Evolutionary conservation across 2,888 invertebrate genomes (phyloP).

Genomic region (Drosophila buzzatii): DNA sequence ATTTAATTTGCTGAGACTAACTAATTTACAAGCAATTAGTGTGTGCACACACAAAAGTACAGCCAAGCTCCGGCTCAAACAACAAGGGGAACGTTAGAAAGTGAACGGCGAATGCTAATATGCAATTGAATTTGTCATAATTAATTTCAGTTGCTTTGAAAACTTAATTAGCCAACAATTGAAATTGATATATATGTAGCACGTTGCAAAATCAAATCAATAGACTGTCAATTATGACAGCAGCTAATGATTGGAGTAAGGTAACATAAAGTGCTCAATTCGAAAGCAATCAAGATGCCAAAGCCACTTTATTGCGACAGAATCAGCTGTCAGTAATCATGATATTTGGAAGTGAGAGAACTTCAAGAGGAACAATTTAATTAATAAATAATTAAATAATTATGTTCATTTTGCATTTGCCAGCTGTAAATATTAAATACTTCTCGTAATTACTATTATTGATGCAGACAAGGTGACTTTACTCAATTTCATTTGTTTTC

Average conservation of each 20-base stretch:
- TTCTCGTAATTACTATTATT: neutral
- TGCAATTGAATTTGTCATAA: conserved; percentile 27
- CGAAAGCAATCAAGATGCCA: conserved; percentile 16
- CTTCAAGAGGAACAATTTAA: neutral
- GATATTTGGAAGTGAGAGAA: neutral
- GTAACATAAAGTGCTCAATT: conserved; percentile 30
- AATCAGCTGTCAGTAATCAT: too few species aligned
- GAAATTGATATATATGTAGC: conserved; percentile 36
- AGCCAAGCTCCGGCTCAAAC: neutral
- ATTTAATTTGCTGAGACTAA: conserved; percentile 59
- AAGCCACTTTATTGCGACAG: conserved; percentile 7
- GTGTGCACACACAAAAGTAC: conserved; percentile 22
- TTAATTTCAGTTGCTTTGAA: conserved; percentile 45
- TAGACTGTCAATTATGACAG: conserved; percentile 4
- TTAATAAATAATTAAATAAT: neutral
- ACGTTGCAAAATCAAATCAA: conserved; percentile 16
- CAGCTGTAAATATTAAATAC: neutral
- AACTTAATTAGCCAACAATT: conserved; percentile 41
- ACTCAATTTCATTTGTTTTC: neutral
- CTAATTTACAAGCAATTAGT: conserved; percentile 59
- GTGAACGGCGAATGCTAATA: neutral
- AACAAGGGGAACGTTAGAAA: neutral
- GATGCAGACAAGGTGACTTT: neutral
- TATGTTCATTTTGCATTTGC: neutral
- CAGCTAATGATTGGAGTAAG: neutral